Percentiles rank a stretch among this genome's conserved stretches.
Evolutionary conservation across 2,797 vertebrate genomes (phyloP).

Genomic region (Lemur catta): DNA sequence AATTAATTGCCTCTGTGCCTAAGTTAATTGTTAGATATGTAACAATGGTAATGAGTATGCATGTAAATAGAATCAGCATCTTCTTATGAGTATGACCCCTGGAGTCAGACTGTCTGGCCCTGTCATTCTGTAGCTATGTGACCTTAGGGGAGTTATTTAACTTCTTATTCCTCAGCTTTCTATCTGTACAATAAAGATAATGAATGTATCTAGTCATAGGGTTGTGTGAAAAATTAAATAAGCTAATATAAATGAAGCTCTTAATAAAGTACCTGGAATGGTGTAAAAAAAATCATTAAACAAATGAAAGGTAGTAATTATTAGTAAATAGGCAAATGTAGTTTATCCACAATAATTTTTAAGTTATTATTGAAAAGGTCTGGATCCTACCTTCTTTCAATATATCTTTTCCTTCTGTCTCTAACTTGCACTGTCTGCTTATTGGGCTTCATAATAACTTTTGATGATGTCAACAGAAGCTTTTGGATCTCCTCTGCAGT

Average conservation of each 20-base stretch:
- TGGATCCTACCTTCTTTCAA: not conserved
- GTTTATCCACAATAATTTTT: not conserved
- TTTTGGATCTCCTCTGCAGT: not conserved
- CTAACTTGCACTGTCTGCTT: not conserved
- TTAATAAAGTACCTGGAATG: not conserved
- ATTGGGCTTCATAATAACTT: not conserved
- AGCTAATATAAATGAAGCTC: not conserved
- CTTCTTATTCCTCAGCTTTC: not conserved
- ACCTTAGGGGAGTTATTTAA: not conserved
- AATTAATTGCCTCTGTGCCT: not conserved
- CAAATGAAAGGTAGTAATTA: not conserved
- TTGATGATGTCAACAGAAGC: not conserved
- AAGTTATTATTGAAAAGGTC: not conserved
- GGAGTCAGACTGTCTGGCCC: not conserved
- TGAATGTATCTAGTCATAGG: not conserved
- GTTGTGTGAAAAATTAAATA: constrained; percentile 12
- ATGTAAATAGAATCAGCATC: not conserved
- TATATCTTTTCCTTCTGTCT: not conserved
- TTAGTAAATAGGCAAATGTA: not conserved
- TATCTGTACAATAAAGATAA: not conserved
- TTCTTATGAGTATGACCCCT: not conserved
- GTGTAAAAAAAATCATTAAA: not conserved
- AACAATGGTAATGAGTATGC: not conserved
- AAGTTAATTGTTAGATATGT: not conserved
- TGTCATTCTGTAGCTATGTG: not conserved